Base-by-base conservation (phyloP, 2,113 vertebrate genomes). In the Pomatorhinus ruficollis region DNA sequence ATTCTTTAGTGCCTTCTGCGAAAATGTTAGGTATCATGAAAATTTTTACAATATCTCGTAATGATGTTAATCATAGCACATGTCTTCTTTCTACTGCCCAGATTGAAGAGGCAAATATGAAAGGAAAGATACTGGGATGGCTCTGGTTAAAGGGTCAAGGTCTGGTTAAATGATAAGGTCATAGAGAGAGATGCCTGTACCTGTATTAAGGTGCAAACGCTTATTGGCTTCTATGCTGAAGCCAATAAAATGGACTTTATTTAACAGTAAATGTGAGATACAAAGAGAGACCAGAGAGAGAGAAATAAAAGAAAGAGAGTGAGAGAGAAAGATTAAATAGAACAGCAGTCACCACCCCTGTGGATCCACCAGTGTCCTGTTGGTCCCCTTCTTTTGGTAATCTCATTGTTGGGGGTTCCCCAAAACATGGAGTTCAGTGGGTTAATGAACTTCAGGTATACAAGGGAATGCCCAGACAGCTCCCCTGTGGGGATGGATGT, bases 371-470 rank as follows among this genome's bases (percentile, higher is more conserved):
- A 33, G 22, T 33, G 27, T 37, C 9, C 22, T 53, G 5, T 15
- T 59, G 31, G 17, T 35, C 19, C 54, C 69, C 54, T 59, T 59
- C 35, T 49, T 40, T 28, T 59, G 30, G 12, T 60, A 3, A 3
- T 59, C 22, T 68, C 0, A 0, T 3, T 40, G 10, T 16, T 30
- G 13, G 8, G 3, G 2, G 15, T 56, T 16, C 35, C 50, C 40
- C 10, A 40, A 35, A 49, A 20, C 70, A 35, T 4, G 11, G 35
- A 42, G 42, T 42, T 57, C 12, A 50, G 22, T 21, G 35, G 16
- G 31, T 50, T 25, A 35, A 42, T 31, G 0, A 11, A 21, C 11
- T 66, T 42, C 35, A 35, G 30, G 11, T 11, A 16, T 9, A 7
- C 12, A 57, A 25, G 12, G 44, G 61, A 35, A 30, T 13, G 16